Base-by-base conservation (phyloP, 2,797 vertebrate species). In the Myiothlypis chrysogaster region DNA sequence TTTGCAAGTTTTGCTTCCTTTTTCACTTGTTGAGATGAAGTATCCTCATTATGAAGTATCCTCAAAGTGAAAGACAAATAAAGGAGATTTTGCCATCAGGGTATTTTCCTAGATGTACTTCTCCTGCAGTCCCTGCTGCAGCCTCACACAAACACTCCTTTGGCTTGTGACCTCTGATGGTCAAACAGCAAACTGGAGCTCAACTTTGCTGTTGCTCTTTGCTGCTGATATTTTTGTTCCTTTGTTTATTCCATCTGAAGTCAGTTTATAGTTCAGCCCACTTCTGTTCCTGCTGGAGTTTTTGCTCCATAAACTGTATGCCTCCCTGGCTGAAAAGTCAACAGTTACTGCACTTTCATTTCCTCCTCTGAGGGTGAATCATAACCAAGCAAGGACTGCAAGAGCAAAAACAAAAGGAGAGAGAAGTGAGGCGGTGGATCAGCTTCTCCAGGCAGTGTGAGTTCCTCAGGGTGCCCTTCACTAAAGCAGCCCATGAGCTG, bases 271-370 rank as follows among this genome's bases (percentile, higher is more conserved):
- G 50, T 30, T 87, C 92, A 91, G 56, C 53, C 32, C 50, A 83
- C 84, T 94, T 89, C 61, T 92, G 78, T 37, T 72, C 52, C 78
- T 49, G 46, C 43, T 93, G 73, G 87, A 95, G 56, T 35, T 93
- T 95, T 91, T 94, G 75, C 93, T 96, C 84, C 10, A 16, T 70
- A 89, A 94, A 72, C 83, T 76, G 7, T 44, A 64, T 77, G 53
- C n/a, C 72, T 94, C 59, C 82, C 87, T 73, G 55, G 41, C 76
- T 79, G 35, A 77, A 94, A 92, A 95, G 73, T 95, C 95, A 87
- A 95, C 87, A 87, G n/a, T 60, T 71, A 14, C 55, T 71, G 78
- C 60, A 52, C 79, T 92, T 87, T 63, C 59, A 80, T 93, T 90
- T 91, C 87, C 71, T 88, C 68, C 77, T 89, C 28, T 9, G 34